Evolutionary conservation across 1,140 invertebrate genomes (phyloP).

Genomic region (Trinorchestia longiramus): DNA sequence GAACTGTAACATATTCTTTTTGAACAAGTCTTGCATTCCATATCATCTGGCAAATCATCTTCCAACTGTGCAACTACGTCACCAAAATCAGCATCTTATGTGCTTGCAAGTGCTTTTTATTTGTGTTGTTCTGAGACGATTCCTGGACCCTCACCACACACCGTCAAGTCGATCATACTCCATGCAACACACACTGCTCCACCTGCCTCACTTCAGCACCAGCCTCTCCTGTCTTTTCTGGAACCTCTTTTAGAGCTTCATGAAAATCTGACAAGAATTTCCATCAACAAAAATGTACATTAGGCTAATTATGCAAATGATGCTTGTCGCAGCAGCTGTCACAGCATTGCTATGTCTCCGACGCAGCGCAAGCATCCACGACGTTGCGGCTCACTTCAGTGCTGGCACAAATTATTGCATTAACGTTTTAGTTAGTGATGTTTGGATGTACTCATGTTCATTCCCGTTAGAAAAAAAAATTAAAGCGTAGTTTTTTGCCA

Average conservation of each 20-base stretch:
- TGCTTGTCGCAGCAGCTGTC: background rate
- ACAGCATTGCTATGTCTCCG: background rate
- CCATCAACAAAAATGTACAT: constrained; percentile 50
- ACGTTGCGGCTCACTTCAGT: background rate
- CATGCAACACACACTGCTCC: background rate
- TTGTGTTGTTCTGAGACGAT: background rate
- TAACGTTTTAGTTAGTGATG: too few species aligned
- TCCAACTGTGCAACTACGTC: too few species aligned
- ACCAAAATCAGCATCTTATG: too few species aligned
- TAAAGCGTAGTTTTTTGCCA: too few species aligned
- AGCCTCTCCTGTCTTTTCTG: background rate
- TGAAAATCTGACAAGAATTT: constrained; percentile 53
- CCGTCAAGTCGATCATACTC: too few species aligned
- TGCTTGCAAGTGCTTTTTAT: background rate
- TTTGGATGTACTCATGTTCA: too few species aligned
- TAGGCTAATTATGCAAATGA: constrained; percentile 47
- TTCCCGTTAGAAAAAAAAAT: too few species aligned
- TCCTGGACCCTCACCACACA: too few species aligned
- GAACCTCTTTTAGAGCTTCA: constrained; percentile 43
- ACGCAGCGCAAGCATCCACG: background rate
- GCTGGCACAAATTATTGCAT: background rate
- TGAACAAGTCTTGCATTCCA: too few species aligned
- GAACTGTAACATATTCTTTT: too few species aligned
- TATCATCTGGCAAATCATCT: too few species aligned
- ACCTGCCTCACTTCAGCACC: background rate